Base-by-base conservation (phyloP, 2,113 vertebrate species). In the Eurystomus gularis region DNA sequence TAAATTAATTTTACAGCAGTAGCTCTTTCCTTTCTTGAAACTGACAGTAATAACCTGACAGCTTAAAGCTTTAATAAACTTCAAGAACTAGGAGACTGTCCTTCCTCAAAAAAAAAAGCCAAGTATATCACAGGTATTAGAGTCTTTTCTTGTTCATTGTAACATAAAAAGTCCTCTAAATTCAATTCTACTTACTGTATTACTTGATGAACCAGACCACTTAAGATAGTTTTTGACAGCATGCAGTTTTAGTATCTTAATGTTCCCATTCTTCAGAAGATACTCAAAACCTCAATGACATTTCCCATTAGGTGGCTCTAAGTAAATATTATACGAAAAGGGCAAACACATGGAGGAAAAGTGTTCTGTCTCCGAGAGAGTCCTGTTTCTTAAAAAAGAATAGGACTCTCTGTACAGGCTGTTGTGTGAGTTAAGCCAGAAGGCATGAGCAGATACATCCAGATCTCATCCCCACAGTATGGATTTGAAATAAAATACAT, bases 1-100 rank as follows among this genome's bases (percentile, higher is more conserved):
- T 98, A 98, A 98, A 98, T 98, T 98, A 98, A 98, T 98, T 98
- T 98, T 98, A 98, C 97, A 98, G 98, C 97, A 98, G 96, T 96
- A 98, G 98, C 96, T 98, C 96, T 98, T 97, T 98, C 95, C 96
- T 98, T 97, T 97, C 97, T 97, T 94, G 96, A 97, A 98, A 97
- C 95, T 98, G 98, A 98, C 98, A 98, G 98, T 98, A 98, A 98
- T 98, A 98, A 98, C 96, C 95, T 98, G 98, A 98, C 98, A 98
- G 98, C 97, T 98, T 98, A 97, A 98, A 98, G 98, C 98, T 98
- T 97, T 98, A 98, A 98, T 98, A 98, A 98, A 98, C 98, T 98
- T 97, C 96, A 96, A 96, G 93, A 98, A 97, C 95, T 92, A 92
- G 93, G 77, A 75, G 93, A 95, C 94, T 96, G 88, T 90, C 97